Evolutionary conservation across 2,888 invertebrate species (phyloP).

Genomic region (Xylocampa areola): DNA sequence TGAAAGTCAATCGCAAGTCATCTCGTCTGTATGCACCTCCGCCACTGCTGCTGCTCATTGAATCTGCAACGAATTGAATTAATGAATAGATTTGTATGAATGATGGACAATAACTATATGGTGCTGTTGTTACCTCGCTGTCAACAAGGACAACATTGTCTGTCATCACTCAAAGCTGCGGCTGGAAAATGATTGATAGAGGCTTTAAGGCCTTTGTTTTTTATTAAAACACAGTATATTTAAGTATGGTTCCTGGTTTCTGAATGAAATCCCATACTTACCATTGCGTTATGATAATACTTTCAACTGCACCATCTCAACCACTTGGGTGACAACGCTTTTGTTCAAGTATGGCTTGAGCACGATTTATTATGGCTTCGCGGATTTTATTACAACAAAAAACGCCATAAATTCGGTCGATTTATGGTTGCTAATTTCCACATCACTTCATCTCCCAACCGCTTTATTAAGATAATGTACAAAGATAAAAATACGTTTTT

Average conservation of each 20-base stretch:
- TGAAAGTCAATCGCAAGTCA: conserved; percentile 71
- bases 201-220: conserved; percentile 24
- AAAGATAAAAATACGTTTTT: conserved; percentile 17
- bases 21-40: conserved; percentile 70
- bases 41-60: conserved; percentile 60
- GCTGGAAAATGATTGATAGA: conserved; percentile 25
- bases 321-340: conserved; percentile 45
- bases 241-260: conserved; percentile 36
- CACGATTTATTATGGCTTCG: conserved; percentile 68
- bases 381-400: conserved; percentile 62
- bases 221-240: conserved; percentile 15
- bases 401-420: conserved; percentile 49
- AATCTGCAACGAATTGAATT: conserved; percentile 65
- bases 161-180: conserved; percentile 9
- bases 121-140: conserved; percentile 26
- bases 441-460: conserved; percentile 44
- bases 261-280: conserved; percentile 33
- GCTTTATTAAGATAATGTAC: conserved; percentile 29
- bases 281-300: conserved; percentile 44
- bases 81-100: conserved; percentile 65
- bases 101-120: conserved; percentile 51
- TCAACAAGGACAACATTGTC: conserved; percentile 20
- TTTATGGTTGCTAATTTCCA: conserved; percentile 56
- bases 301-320: conserved; percentile 44
- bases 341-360: conserved; percentile 57